Base-by-base conservation (phyloP, 2,113 vertebrate species). In the Phycodurus eques region DNA sequence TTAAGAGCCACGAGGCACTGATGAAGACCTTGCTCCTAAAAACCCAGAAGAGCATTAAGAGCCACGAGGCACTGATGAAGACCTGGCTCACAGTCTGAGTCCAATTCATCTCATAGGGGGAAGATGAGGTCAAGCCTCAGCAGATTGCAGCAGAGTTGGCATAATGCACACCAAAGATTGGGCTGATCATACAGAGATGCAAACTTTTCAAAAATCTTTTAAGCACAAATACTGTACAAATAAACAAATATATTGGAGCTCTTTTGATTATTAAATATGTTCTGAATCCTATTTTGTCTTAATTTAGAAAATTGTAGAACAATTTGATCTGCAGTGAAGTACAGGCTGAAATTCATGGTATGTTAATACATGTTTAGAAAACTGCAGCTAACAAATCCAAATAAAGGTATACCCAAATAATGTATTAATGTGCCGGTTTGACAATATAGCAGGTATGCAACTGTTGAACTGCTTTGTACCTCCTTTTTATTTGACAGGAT, bases 401-500 rank as follows among this genome's bases (percentile, higher is more conserved):
- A 17, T 49, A 15, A 5, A 17, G 14, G 13, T 53, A 19, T 8
- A 53, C 8, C 19, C 7, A 20, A 20, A 15, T 49, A 49, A 49
- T 5, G 4, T 17, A 49, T 14, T 15, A 49, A 10, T 47, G 42
- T 53, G 13, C 46, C 11, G 35, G 46, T 53, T 51, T 57, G 1
- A 15, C 17, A 31, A 15, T 46, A 17, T 17, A 35, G 3, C 20
- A 15, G 39, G 3, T 17, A 61, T 57, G 49, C 47, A 15, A 7
- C 43, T 63, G 73, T 44, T 3, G 7, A 39, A 8, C 54, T n/a
- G 35, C 46, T 75, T 57, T 57, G 60, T 60, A 78, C 19, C 43
- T 56, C 44, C 61, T 65, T 64, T 67, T n/a, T 59, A 53, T 63
- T 70, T 39, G 72, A 19, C 68, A 70, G 65, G 35, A 0, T 72